Percentiles rank a stretch among this genome's conserved stretches.
These are phyloP conservation scores for Machimus atricapillus DNA, from an alignment of 2,888 invertebrate species.

Conservation along the genomic window DNA sequence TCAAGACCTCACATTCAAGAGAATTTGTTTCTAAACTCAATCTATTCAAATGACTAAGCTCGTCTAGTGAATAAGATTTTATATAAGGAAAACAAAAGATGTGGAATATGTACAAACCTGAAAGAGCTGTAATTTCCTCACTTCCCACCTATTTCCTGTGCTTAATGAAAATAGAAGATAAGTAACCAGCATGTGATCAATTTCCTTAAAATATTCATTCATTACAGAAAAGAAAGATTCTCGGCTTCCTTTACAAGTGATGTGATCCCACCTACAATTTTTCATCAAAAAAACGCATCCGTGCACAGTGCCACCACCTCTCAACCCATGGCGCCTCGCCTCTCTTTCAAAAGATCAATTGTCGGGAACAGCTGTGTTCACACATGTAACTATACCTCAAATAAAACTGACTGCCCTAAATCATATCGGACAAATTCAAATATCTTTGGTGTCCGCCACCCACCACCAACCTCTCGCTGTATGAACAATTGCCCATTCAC, in stretches of 20 bases:
- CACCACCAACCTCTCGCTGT: not conserved
- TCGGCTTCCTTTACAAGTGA: not conserved
- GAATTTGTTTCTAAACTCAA: not conserved
- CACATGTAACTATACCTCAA: not conserved
- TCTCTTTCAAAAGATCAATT: not conserved
- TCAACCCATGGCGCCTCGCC: not conserved
- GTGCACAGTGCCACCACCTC: not conserved
- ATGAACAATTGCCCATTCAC: not conserved
- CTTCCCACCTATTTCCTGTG: not conserved
- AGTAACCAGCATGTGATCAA: not conserved
- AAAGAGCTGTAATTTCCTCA: not conserved
- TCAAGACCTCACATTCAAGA: not conserved
- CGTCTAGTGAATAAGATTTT: not conserved
- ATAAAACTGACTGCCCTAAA: not conserved
- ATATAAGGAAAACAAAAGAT: not conserved
- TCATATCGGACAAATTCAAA: constrained; percentile 13
- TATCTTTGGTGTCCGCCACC: not conserved
- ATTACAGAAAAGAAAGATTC: not conserved
- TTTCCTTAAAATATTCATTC: not conserved
- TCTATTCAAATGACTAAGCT: not conserved
- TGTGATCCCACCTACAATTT: not conserved
- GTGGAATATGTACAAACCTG: not conserved
- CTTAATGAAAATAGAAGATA: not conserved
- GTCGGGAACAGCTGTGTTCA: not conserved
- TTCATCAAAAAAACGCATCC: not conserved